Evolutionary conservation across 2,113 vertebrate genomes (phyloP), one percentile per base, ranked within the genome.

Genomic region (Ranitomeya variabilis): DNA sequence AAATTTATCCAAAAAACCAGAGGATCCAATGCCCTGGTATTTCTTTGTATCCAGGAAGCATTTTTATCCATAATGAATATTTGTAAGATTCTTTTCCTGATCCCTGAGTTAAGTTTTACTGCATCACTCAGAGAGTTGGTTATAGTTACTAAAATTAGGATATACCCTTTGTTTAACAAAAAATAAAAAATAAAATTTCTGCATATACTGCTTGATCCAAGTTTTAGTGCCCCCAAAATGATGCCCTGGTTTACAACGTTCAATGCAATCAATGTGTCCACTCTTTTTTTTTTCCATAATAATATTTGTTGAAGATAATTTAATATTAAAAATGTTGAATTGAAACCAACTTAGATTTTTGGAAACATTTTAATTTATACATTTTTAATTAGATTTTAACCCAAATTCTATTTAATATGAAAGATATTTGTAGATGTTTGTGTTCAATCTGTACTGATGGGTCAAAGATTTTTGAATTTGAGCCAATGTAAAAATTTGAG

Each of bases 41-140:
- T 80, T 78, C 2, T 60, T 57, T n/a, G 76, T 79, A 13, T 80
- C 13, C 6, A 59, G 26, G 23, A 18, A 59, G 45, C 62, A 52
- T 83, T 69, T 66, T 62, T n/a, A 52, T 83, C 51, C 19, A 67
- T 45, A 52, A 14, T 83, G 21, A 45, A 83, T 83, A 55, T n/a
- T 83, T 16, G 7, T 23, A 37, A n/a, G n/a, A 15, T 71, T 84
- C 12, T 62, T 64, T 83, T 74, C 21, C 52, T 66, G 37, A 69
- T 78, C 45, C 59, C 80, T 57, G 52, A 89, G 87, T 78, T 74
- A 52, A 7, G 31, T 31, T 84, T 59, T 83, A 23, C 52, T 59
- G 55, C 23, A 87, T 66, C 23, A 62, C 87, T 84, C 73, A 78
- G 81, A 84, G 71, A 84, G n/a, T 66, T n/a, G 16, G 45, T 55